A percentile compares a stretch with the other conserved stretches of the same genome.
phyloP scores from a whole-genome alignment of 2,113 vertebrate genomes.

The Calypte anna region DNA sequence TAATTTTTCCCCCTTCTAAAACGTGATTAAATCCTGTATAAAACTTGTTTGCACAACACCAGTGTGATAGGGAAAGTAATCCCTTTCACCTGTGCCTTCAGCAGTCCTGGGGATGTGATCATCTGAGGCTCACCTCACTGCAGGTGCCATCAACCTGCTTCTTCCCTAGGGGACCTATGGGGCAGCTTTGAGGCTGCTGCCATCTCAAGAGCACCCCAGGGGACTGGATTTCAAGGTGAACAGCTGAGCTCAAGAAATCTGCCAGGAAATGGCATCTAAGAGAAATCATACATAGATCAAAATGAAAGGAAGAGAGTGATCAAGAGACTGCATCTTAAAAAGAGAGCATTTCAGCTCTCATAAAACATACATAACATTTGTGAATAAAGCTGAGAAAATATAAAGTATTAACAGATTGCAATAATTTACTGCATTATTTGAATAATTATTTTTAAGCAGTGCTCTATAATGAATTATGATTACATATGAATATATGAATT shows the following conservation, averaged over 20 bases:
- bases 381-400: background rate
- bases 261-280: background rate
- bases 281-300: background rate
- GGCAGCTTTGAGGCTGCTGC: background rate
- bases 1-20: background rate
- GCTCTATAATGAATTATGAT: background rate
- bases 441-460: conserved; percentile 8
- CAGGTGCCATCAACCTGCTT: background rate
- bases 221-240: background rate
- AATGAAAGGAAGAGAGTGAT: background rate
- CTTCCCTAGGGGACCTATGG: background rate
- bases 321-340: background rate
- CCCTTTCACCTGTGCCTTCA: background rate
- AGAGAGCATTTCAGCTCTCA: background rate
- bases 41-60: background rate
- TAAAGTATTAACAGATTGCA: background rate
- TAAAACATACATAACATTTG: background rate
- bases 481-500: background rate
- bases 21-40: background rate
- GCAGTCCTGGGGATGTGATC: background rate
- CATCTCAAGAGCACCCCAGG: background rate
- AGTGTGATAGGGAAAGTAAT: background rate
- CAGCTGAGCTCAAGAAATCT: background rate
- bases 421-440: background rate
- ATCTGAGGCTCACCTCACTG: rapidly evolving